phyloP scores from a whole-genome alignment of 2,113 vertebrate species.

The Scolopax mira region DNA sequence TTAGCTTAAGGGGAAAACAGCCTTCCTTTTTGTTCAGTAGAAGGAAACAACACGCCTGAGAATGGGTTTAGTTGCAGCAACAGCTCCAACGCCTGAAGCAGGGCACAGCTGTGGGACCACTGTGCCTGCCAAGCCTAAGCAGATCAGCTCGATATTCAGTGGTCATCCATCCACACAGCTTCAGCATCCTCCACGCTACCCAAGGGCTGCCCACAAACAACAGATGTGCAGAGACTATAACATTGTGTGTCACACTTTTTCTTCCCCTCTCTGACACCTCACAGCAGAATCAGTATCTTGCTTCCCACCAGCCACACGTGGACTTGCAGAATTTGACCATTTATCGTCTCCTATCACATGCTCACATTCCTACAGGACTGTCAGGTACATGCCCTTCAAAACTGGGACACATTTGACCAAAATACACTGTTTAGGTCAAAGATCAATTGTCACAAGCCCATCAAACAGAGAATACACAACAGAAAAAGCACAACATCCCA shows the following conservation, averaged over 20 bases:
- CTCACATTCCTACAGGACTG: background rate
- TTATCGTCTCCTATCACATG: background rate
- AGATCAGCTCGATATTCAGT: background rate
- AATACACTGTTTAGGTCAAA: slow-evolving; percentile 1
- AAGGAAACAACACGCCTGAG: background rate
- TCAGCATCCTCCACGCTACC: fast-evolving
- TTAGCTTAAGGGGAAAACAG: background rate
- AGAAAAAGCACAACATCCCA: background rate
- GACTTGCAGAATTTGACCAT: background rate
- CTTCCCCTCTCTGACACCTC: background rate
- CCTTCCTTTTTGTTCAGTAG: background rate
- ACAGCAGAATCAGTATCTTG: background rate
- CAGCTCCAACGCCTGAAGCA: background rate
- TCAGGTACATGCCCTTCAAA: background rate
- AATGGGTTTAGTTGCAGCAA: background rate
- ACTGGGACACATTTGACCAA: background rate
- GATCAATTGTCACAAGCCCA: background rate
- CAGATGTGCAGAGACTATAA: background rate
- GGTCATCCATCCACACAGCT: background rate
- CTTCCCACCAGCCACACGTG: background rate
- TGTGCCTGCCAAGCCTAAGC: background rate
- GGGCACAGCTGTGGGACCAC: background rate
- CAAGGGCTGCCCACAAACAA: background rate
- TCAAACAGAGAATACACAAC: background rate
- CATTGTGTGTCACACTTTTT: background rate